A percentile compares a stretch with the other conserved stretches of the same genome.
Conservation (phyloP, 2,888 invertebrate species). For the Meiosimyza platycephala region DNA sequence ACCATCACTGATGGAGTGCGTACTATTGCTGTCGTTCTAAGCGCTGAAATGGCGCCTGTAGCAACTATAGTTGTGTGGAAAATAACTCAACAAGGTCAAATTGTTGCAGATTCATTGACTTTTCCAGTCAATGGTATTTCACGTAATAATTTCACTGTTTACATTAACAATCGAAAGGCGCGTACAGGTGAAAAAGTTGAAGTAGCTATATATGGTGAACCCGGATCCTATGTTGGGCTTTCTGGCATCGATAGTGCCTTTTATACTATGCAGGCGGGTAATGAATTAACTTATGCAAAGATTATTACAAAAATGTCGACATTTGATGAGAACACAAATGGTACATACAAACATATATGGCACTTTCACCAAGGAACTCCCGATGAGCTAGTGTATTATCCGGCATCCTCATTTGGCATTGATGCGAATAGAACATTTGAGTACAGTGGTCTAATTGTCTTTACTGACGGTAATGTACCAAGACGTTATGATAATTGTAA, state of each 20-base stretch:
- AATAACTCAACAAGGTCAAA: slow-evolving; percentile 83
- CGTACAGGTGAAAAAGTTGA: slow-evolving; percentile 93
- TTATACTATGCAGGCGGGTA: slow-evolving; percentile 93
- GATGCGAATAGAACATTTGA: slow-evolving; percentile 95
- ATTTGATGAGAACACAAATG: slow-evolving; percentile 87
- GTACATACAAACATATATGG: slow-evolving; percentile 86
- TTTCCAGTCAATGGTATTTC: slow-evolving; percentile 97
- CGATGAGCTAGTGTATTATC: slow-evolving; percentile 86
- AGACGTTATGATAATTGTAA: slow-evolving; percentile 79
- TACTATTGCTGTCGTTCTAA: slow-evolving; percentile 84
- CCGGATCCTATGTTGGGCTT: slow-evolving; percentile 93
- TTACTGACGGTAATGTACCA: slow-evolving; percentile 87
- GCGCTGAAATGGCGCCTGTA: slow-evolving; percentile 92
- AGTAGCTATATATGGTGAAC: slow-evolving; percentile 92
- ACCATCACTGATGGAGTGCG: slow-evolving; percentile 81
- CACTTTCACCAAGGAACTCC: slow-evolving; percentile 84
- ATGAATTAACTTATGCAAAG: slow-evolving; percentile 88
- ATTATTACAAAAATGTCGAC: slow-evolving; percentile 88
- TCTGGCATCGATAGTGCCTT: slow-evolving; percentile 91
- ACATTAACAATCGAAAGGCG: slow-evolving; percentile 92
- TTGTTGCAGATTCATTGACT: slow-evolving; percentile 93
- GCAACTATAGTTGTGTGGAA: slow-evolving; percentile 92
- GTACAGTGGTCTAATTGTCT: slow-evolving; percentile 88
- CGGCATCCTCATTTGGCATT: slow-evolving; percentile 90
- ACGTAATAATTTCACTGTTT: slow-evolving; percentile 88